Base-by-base conservation (phyloP, 2,113 vertebrate species). In the Sphyrna mokarran region DNA sequence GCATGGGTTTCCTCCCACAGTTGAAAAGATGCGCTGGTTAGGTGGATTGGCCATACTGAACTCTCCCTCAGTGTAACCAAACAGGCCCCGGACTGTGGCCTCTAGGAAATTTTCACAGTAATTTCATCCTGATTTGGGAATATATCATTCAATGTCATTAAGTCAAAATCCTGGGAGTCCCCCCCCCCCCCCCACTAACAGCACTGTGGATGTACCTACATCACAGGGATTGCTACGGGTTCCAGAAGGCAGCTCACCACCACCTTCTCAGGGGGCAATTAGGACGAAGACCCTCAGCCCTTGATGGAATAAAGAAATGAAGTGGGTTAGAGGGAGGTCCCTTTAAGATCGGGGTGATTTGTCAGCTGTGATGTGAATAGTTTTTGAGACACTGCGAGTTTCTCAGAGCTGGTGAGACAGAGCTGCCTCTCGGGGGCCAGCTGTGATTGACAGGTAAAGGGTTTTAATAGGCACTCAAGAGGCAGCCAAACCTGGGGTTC, bases 401-500 rank as follows among this genome's bases (percentile, higher is more conserved):
- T 29, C 66, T 70, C 29, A 40, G 18, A 76, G 87, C 85, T 11
- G 48, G 11, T 63, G 58, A 69, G 58, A 68, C 40, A 48, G 87
- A 48, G 9, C 66, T 63, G 54, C 33, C 43, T 54, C 69, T n/a
- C 95, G 37, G 95, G 33, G 70, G n/a, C 54, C 43, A 43, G 70
- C 96, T 97, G 97, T 98, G 98, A 98, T 98, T 98, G 98, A 98
- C 97, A 97, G 98, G 97, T 98, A 97, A 97, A 98, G 97, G 97
- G 98, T 98, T 98, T 98, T 98, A 98, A 98, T 98, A 97, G 98
- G 97, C 97, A 97, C 97, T 97, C 97, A 97, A 98, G 98, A 98
- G 98, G 97, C 97, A 97, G 97, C 78, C 48, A 95, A 95, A 96
- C 96, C 91, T 95, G 94, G 91, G 96, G 96, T 96, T 95, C 43